Evolutionary conservation across 2,888 invertebrate genomes (phyloP).

Genomic region (Eristalis arbustorum): DNA sequence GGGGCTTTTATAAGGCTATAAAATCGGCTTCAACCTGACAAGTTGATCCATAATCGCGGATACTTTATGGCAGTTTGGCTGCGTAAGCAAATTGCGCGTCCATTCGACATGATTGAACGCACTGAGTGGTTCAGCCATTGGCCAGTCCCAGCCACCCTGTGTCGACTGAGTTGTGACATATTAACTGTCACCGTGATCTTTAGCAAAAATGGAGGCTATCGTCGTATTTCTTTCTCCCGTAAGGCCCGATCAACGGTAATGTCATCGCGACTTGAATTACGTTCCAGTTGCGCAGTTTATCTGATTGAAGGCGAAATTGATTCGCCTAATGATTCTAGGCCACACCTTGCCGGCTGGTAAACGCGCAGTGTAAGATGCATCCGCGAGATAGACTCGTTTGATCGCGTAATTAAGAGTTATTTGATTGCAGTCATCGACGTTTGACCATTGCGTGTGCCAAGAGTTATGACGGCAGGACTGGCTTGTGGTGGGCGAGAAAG

Average conservation of each 20-base stretch:
- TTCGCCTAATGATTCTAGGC: background rate
- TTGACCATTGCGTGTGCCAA: background rate
- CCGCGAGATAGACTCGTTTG: background rate
- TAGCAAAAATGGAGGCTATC: conserved; percentile 31
- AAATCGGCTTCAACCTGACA: conserved; percentile 50
- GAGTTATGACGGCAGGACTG: background rate
- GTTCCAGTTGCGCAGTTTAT: background rate
- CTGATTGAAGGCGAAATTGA: background rate
- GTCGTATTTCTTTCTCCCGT: conserved; percentile 23
- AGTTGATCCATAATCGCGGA: conserved; percentile 50
- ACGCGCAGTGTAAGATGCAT: background rate
- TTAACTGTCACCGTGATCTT: conserved; percentile 10
- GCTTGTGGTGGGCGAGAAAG: background rate
- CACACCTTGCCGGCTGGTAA: background rate
- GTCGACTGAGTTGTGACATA: background rate
- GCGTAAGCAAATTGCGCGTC: conserved; percentile 47
- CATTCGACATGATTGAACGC: conserved; percentile 18
- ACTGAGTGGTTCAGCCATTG: conserved; percentile 27
- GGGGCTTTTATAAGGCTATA: conserved; percentile 58
- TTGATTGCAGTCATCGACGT: background rate
- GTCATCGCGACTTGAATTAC: conserved; percentile 39
- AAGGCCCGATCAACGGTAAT: conserved; percentile 31
- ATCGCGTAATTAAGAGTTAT: background rate
- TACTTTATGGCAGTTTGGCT: conserved; percentile 49
- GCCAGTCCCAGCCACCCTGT: conserved; percentile 23